Conservation (phyloP, 2,888 invertebrate species). For the Zygogramma bicolorata region DNA sequence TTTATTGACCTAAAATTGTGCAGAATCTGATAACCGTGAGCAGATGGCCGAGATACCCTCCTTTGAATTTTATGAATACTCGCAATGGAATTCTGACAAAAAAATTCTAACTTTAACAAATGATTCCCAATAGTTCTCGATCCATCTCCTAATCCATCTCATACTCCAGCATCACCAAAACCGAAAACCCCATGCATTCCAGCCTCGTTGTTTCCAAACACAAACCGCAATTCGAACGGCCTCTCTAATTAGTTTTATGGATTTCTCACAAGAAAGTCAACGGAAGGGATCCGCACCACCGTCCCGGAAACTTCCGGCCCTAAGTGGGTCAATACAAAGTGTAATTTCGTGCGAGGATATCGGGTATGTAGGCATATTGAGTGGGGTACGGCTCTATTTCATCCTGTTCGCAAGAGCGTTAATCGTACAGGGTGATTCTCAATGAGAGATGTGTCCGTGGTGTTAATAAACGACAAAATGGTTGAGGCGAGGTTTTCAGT, state of each 20-base stretch:
- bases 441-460: too few relatives aligned
- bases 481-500: too few relatives aligned
- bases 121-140: not conserved
- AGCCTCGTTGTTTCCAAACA: not conserved
- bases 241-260: conserved; percentile 10
- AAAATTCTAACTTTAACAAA: not conserved
- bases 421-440: too few relatives aligned
- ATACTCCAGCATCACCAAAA: not conserved
- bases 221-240: conserved; percentile 9
- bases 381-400: not conserved
- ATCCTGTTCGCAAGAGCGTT: not conserved
- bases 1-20: too few relatives aligned
- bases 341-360: not conserved
- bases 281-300: not conserved
- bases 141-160: not conserved
- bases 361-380: not conserved
- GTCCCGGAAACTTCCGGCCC: not conserved
- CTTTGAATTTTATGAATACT: not conserved
- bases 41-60: too few relatives aligned
- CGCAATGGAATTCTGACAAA: too few relatives aligned
- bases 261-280: conserved; percentile 19
- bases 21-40: too few relatives aligned
- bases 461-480: too few relatives aligned
- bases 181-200: not conserved
- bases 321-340: conserved; percentile 12